phyloP scores from a whole-genome alignment of 2,797 vertebrate genomes.

The Myotis findleyi region DNA sequence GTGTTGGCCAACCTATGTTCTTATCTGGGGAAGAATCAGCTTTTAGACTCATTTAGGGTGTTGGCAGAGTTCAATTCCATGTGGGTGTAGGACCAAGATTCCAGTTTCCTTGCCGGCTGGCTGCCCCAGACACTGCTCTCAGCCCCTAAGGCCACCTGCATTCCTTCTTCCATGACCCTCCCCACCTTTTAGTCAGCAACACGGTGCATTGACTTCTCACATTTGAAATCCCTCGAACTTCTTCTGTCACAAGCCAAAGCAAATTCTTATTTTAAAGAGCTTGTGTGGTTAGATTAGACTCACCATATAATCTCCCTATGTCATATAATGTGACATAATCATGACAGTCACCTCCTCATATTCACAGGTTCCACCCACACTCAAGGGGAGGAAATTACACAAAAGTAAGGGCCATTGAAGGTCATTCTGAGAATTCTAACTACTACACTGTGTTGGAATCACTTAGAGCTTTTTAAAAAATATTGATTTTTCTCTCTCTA shows the following conservation, averaged over 20 bases:
- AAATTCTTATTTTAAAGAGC: background rate
- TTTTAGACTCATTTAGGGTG: background rate
- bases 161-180: background rate
- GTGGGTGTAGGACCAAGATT: background rate
- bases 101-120: background rate
- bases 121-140: fast-evolving
- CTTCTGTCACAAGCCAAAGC: background rate
- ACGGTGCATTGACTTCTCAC: background rate
- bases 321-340: background rate
- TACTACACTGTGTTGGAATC: background rate
- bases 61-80: background rate
- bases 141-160: background rate
- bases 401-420: background rate
- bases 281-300: background rate
- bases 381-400: background rate
- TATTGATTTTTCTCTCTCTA: background rate
- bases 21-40: background rate
- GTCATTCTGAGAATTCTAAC: background rate
- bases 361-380: background rate
- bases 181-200: background rate
- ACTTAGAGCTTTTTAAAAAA: background rate
- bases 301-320: background rate
- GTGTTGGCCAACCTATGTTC: background rate
- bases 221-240: background rate
- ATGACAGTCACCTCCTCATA: background rate